Evolutionary conservation across 2,888 invertebrate species (phyloP).

Genomic region (Lomographa bimaculata): DNA sequence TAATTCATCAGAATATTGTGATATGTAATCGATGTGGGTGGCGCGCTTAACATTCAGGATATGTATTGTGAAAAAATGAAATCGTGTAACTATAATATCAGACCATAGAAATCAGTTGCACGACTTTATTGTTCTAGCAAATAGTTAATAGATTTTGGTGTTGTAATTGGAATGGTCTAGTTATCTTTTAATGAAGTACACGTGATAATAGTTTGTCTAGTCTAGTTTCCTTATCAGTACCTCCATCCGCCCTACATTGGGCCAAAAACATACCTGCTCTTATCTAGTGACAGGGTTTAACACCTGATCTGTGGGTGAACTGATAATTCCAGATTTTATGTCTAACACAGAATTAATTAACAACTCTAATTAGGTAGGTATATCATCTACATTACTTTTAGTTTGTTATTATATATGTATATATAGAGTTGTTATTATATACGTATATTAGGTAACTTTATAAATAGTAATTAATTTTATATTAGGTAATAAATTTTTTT

Average conservation of each 20-base stretch:
- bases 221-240: constrained; percentile 42
- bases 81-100: constrained; percentile 12
- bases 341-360: too few species aligned
- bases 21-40: constrained; percentile 65
- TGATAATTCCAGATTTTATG: too few species aligned
- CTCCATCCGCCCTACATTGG: constrained; percentile 42
- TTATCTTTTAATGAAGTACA: constrained; percentile 12
- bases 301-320: constrained; percentile 22
- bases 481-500: too few species aligned
- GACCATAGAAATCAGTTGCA: constrained; percentile 1
- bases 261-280: constrained; percentile 39
- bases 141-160: background rate
- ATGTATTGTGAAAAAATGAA: constrained; percentile 24
- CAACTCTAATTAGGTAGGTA: too few species aligned
- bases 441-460: too few species aligned
- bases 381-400: too few species aligned
- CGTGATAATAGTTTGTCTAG: constrained; percentile 28
- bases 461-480: too few species aligned
- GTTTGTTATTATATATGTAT: too few species aligned
- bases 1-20: constrained; percentile 64
- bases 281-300: constrained; percentile 39
- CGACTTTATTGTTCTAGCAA: constrained; percentile 1
- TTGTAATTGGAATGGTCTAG: background rate
- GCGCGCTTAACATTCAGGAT: constrained; percentile 53
- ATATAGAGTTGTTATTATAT: too few species aligned